A percentile compares a stretch with the other conserved stretches of the same genome.
Evolutionary conservation across 2,797 vertebrate genomes (phyloP).

Genomic region (Acipenser ruthenus): DNA sequence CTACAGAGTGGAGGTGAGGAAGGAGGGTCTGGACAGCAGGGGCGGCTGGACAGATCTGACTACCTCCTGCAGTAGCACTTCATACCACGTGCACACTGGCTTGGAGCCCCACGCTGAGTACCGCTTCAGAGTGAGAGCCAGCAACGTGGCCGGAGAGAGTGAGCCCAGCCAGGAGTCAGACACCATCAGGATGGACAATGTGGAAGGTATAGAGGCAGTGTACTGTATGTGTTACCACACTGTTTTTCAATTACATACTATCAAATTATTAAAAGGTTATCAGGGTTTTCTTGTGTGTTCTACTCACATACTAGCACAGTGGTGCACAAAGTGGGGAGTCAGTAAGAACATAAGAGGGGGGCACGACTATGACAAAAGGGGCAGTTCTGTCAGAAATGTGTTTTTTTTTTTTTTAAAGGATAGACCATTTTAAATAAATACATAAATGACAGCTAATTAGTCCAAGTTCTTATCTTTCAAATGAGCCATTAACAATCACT

Average conservation of each 20-base stretch:
- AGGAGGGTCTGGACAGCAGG: slow-evolving; percentile 19
- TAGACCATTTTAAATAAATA: no score
- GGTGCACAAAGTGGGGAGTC: no score
- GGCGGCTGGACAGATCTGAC: slow-evolving; percentile 52
- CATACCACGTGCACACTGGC: slow-evolving; percentile 46
- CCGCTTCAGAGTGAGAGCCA: slow-evolving; percentile 59
- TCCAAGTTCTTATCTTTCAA: no score
- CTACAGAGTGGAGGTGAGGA: slow-evolving; percentile 59
- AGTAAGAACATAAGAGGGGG: no score
- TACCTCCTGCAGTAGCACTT: slow-evolving; percentile 53
- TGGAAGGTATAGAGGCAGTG: slow-evolving; percentile 35
- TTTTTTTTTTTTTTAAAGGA: no score
- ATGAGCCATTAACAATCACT: no score
- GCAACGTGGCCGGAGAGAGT: slow-evolving; percentile 56
- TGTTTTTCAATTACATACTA: no score
- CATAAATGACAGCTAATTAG: no score
- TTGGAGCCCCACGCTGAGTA: slow-evolving; percentile 48
- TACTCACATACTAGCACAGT: background rate
- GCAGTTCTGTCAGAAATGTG: no score
- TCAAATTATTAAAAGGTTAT: no score
- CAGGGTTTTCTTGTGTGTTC: no score
- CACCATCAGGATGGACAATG: slow-evolving; percentile 49
- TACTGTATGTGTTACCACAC: background rate
- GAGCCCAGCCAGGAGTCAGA: slow-evolving; percentile 56
- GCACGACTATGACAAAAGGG: no score